These are phyloP conservation scores for Scortum barcoo DNA, from an alignment of 2,113 vertebrate species.

Conservation along the genomic window DNA sequence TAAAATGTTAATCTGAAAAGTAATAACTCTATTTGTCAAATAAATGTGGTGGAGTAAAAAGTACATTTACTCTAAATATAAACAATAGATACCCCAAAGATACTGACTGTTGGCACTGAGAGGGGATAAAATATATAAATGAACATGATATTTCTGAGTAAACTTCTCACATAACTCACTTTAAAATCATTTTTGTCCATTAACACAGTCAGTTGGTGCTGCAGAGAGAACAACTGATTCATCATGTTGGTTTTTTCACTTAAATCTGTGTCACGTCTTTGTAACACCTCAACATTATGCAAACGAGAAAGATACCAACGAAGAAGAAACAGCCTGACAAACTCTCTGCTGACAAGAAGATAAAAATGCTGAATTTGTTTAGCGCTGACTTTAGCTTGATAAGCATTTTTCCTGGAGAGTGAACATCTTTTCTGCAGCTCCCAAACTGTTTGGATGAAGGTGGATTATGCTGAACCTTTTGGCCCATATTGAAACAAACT, in stretches of 20 bases:
- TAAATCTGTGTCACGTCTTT: neutral
- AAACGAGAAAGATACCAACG: neutral
- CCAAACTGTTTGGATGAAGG: slow-evolving; percentile 4
- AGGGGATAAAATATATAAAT: no score
- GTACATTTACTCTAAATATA: no score
- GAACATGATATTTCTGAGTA: no score
- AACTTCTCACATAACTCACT: no score
- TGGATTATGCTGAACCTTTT: neutral
- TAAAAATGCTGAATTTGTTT: slow-evolving; percentile 11
- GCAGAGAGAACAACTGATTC: no score
- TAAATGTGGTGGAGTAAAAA: no score
- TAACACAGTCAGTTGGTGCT: no score
- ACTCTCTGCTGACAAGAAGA: slow-evolving; percentile 1
- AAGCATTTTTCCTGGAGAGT: neutral
- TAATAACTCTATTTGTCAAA: no score
- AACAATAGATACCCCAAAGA: no score
- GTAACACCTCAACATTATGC: slow-evolving; percentile 1
- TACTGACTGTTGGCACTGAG: no score
- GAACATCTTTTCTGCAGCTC: neutral
- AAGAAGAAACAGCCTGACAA: slow-evolving; percentile 5
- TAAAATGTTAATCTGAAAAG: no score
- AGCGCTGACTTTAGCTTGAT: neutral
- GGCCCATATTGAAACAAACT: neutral
- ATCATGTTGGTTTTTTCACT: neutral
- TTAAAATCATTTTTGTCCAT: no score